Conservation (phyloP, 2,113 vertebrate species). For the Numida meleagris region DNA sequence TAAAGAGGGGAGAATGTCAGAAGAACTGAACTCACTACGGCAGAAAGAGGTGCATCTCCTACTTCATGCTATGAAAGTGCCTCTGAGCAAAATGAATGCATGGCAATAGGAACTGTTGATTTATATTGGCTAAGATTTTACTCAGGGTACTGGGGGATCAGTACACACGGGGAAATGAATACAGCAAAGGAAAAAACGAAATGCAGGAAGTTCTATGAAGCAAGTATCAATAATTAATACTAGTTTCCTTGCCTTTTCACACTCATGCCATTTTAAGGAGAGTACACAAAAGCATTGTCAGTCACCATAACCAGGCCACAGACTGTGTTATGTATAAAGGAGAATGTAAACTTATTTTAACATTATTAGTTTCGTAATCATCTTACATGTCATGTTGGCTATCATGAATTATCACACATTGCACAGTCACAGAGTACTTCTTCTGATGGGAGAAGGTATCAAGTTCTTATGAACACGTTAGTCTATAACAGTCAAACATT, state of each 20-base stretch:
- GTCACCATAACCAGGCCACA: neutral
- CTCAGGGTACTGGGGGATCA: neutral
- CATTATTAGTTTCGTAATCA: neutral
- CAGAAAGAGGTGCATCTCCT: neutral
- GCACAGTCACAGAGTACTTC: neutral
- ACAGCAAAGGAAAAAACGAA: neutral
- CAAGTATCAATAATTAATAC: neutral
- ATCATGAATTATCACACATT: neutral
- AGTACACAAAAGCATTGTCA: neutral
- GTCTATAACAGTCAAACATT: neutral
- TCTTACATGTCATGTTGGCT: neutral
- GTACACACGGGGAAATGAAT: neutral
- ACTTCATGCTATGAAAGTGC: neutral
- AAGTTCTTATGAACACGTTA: neutral
- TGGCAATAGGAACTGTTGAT: neutral
- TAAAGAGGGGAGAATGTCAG: rapidly evolving
- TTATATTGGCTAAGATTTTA: neutral
- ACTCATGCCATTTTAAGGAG: neutral
- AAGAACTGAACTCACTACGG: neutral
- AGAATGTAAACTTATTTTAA: neutral
- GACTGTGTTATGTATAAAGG: neutral
- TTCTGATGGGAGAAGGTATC: neutral
- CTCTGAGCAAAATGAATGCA: neutral
- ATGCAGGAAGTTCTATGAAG: neutral
- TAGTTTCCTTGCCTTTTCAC: neutral